Percentiles rank a stretch among this genome's conserved stretches.
Conservation (phyloP, 2,888 invertebrate genomes). For the Spisula solida region DNA sequence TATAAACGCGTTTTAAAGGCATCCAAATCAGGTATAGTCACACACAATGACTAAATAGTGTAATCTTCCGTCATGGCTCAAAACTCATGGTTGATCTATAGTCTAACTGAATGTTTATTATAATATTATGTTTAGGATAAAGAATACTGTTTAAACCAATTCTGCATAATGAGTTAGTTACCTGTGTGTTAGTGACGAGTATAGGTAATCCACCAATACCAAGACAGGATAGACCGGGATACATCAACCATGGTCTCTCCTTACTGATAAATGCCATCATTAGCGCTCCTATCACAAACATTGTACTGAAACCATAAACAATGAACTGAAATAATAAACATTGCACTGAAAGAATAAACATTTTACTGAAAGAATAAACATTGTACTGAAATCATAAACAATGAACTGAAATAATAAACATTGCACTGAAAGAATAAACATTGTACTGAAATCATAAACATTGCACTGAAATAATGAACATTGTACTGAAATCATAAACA, state of each 20-base stretch:
- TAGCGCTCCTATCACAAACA: conserved; percentile 69
- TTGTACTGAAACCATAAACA: conserved; percentile 63
- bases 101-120: no score
- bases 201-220: conserved; percentile 79
- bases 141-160: no score
- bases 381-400: background rate
- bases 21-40: no score
- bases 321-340: background rate
- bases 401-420: background rate
- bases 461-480: no score
- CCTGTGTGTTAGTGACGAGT: conserved; percentile 80
- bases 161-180: conserved; percentile 36
- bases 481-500: background rate
- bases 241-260: conserved; percentile 78
- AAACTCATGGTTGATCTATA: no score
- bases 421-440: background rate
- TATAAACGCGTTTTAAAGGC: no score
- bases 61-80: no score
- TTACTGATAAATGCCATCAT: conserved; percentile 74
- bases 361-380: background rate
- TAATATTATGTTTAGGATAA: no score
- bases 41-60: no score
- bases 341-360: background rate
- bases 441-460: background rate
- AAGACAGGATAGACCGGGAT: conserved; percentile 77